A percentile compares a stretch with the other conserved stretches of the same genome.
phyloP scores from a whole-genome alignment of 2,113 vertebrate genomes.

The Puntigrus tetrazona region DNA sequence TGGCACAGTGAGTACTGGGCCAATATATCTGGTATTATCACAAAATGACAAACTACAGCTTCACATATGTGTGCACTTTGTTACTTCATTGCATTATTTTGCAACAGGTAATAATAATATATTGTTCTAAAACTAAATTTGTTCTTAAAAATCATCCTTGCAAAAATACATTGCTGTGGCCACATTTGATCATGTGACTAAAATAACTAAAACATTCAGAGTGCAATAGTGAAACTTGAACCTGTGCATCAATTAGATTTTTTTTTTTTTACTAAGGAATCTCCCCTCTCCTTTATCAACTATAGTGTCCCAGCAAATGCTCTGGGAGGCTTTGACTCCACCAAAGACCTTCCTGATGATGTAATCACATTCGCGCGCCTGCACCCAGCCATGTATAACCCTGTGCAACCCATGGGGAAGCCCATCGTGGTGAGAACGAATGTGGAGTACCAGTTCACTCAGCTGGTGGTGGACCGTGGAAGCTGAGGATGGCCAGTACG shows the following conservation, averaged over 20 bases:
- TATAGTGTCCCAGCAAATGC: constrained; percentile 96
- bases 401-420: constrained; percentile 88
- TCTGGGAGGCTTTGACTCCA: constrained; percentile 96
- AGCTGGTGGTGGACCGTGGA: constrained; percentile 97
- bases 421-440: constrained; percentile 95
- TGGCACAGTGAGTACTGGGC: constrained; percentile 88
- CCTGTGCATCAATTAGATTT: background rate
- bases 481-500: constrained; percentile 96
- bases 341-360: constrained; percentile 96
- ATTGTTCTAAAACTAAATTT: no score
- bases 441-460: constrained; percentile 95
- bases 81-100: background rate
- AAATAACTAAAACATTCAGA: background rate
- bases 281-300: background rate
- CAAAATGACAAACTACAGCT: constrained; percentile 25
- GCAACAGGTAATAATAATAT: background rate
- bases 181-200: background rate
- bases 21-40: background rate
- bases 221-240: background rate
- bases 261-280: background rate
- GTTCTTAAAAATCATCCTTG: background rate
- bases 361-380: constrained; percentile 96
- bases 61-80: constrained; percentile 7
- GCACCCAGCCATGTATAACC: constrained; percentile 96
- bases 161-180: background rate